Base-by-base conservation (phyloP, 1,140 invertebrate genomes). In the Lithobius niger region DNA sequence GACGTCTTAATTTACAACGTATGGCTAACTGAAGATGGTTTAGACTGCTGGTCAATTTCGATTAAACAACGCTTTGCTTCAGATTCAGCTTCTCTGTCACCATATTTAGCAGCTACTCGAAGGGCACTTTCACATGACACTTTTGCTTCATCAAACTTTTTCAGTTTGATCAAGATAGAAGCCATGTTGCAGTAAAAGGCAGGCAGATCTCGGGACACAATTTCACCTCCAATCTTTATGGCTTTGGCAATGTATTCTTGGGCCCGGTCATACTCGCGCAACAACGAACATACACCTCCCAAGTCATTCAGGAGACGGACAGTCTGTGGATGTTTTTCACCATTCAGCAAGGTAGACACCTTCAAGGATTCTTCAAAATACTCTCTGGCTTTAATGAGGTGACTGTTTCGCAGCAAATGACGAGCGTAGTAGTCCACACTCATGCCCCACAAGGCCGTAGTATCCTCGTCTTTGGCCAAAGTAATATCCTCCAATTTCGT, bases 291-390 rank as follows among this genome's bases (percentile, higher is more conserved):
- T 13, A 86, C 76, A 45, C 82, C 84, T 31, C 84, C 89, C 54
- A 94, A 74, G 68, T 94, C 86, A 76, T 92, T 94, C 6, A 93
- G 67, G 36, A 93, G 73, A 24, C 88, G 71, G 19, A 88, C 78
- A 57, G 78, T 79, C 66, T 91, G 84, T 61, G 83, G 79, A 62
- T 80, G 77, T 6, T 79, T 67, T 56, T 78, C 65, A 4, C 86
- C 86, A 66, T 84, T 70, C 0, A 83, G 63, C 65, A 78, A 69
- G 48, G 73, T 64, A 55, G 82, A 84, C 57, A 82, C 73, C 24
- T 82, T 70, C 60, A 84, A 80, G 28, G 88, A 79, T 67, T 81
- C 77, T 45, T 77, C 71, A 64, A 91, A 79, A 59, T 80, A 73
- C 42, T 74, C 72, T 36, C 81, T 72, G 0, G 86, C 83, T 61